phyloP scores from a whole-genome alignment of 2,797 vertebrate genomes.

The Natrix natrix region DNA sequence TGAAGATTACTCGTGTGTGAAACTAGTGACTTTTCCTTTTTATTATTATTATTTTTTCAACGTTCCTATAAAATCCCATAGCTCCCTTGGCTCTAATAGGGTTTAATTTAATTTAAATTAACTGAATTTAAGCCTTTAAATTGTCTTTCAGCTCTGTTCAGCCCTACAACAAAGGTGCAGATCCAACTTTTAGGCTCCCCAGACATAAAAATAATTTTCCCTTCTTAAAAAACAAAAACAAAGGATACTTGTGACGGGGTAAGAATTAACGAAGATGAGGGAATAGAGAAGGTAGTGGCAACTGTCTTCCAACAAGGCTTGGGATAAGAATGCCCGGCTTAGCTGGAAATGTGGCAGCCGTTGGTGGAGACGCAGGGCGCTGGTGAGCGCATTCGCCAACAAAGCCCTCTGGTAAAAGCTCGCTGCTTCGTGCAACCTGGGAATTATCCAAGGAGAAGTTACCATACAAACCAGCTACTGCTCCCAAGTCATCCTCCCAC shows the following conservation, averaged over 20 bases:
- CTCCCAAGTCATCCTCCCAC: constrained; percentile 51
- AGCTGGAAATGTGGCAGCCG: constrained; percentile 94
- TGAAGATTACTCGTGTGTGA: not conserved
- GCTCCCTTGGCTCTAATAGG: not conserved
- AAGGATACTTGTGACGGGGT: constrained; percentile 98
- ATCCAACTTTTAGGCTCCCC: not conserved
- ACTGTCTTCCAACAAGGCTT: constrained; percentile 96
- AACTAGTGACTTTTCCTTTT: no score
- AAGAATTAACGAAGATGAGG: constrained; percentile 97
- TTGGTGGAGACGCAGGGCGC: constrained; percentile 93
- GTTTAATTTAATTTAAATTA: no score
- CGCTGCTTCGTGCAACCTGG: constrained; percentile 90
- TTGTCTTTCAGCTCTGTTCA: not conserved
- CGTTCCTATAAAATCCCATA: not conserved
- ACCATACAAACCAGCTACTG: constrained; percentile 59
- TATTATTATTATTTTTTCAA: not conserved
- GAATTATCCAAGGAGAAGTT: constrained; percentile 69
- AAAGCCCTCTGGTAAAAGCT: constrained; percentile 98
- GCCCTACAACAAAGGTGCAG: not conserved
- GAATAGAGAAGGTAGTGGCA: constrained; percentile 98
- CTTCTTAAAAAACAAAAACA: constrained; percentile 27
- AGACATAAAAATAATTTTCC: not conserved
- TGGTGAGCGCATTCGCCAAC: constrained; percentile 97
- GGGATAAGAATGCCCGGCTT: constrained; percentile 90
- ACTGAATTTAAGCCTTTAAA: no score